phyloP scores from a whole-genome alignment of 2,888 invertebrate genomes.

The Pandemis heparana region DNA sequence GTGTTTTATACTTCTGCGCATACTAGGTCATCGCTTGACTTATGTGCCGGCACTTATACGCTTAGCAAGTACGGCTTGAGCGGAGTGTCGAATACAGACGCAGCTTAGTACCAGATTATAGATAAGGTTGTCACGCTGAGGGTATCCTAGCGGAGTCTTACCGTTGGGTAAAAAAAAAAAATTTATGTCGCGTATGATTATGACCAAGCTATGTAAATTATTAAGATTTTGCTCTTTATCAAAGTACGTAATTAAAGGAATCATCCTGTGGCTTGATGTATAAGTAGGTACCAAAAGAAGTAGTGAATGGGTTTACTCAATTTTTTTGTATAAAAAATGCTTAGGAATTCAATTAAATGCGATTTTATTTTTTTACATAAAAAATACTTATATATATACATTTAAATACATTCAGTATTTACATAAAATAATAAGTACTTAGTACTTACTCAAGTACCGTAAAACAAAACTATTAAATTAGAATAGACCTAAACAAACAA shows the following conservation, averaged over 20 bases:
- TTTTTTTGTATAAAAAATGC: neutral
- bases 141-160: no score
- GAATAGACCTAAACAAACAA: neutral
- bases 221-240: neutral
- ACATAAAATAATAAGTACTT: neutral
- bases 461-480: neutral
- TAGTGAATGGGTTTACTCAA: neutral
- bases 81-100: no score
- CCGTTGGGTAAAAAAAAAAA: no score
- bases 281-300: neutral
- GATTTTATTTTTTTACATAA: neutral
- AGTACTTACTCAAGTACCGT: neutral
- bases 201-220: neutral
- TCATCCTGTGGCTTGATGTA: neutral
- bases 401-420: neutral
- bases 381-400: neutral
- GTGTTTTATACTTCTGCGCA: no score
- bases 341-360: neutral
- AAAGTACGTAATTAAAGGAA: neutral
- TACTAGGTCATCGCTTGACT: no score
- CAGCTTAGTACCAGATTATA: no score
- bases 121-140: no score
- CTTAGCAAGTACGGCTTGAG: no score
- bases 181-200: no score
- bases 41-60: no score